Percentiles rank a stretch among this genome's conserved stretches.
Conservation (phyloP, 2,797 vertebrate species). For the Poecilia gillii region DNA sequence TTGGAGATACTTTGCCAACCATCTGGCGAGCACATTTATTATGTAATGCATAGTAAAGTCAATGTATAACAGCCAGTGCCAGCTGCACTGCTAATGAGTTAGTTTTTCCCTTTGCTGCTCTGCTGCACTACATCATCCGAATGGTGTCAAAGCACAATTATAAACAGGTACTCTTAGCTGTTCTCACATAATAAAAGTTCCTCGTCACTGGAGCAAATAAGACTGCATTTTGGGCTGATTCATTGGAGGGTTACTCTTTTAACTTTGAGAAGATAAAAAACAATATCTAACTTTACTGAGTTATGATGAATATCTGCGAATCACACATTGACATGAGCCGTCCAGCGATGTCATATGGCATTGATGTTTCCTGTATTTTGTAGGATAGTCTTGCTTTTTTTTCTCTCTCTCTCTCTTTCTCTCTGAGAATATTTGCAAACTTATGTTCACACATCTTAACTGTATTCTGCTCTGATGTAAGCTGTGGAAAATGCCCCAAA, state of each 20-base stretch:
- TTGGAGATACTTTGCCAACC: slow-evolving; percentile 57
- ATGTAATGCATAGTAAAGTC: slow-evolving; percentile 74
- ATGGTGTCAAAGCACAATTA: slow-evolving; percentile 9
- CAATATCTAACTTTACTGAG: slow-evolving; percentile 14
- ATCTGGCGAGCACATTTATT: slow-evolving; percentile 76
- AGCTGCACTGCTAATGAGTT: slow-evolving; percentile 52
- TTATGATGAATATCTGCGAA: background rate
- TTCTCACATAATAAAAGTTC: background rate
- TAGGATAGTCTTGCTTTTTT: background rate
- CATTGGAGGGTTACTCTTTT: background rate
- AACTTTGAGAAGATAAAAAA: slow-evolving; percentile 24
- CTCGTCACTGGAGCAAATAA: slow-evolving; percentile 5
- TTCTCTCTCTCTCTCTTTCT: too few species aligned
- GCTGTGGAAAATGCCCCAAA: background rate
- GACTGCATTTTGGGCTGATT: slow-evolving; percentile 17
- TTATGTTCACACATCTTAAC: background rate
- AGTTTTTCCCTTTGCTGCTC: slow-evolving; percentile 25
- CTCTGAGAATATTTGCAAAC: background rate
- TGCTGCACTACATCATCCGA: slow-evolving; percentile 28
- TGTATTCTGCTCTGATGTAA: background rate
- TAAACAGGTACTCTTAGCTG: slow-evolving; percentile 1
- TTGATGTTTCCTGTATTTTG: background rate
- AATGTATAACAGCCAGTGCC: slow-evolving; percentile 51
- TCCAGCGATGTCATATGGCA: background rate
- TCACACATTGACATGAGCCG: slow-evolving; percentile 1